Conservation (phyloP, 2,888 invertebrate genomes). For the Leuctra nigra region DNA sequence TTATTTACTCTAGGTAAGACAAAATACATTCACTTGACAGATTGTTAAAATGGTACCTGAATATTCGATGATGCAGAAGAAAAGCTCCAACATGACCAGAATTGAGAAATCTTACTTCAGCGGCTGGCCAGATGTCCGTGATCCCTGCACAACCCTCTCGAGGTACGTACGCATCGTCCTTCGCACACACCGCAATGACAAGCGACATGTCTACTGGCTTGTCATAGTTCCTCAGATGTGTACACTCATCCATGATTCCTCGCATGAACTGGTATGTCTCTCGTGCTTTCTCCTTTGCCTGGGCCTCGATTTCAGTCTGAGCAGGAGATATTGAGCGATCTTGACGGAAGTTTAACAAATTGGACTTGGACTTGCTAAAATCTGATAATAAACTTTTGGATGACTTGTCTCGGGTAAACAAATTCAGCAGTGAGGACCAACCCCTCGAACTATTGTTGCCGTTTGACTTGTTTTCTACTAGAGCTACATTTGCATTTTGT, state of each 20-base stretch:
- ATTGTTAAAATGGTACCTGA: constrained; percentile 61
- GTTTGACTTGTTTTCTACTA: not conserved
- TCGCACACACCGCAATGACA: constrained; percentile 85
- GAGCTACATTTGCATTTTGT: too few species aligned
- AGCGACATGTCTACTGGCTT: constrained; percentile 74
- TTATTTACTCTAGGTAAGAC: too few species aligned
- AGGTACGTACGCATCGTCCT: constrained; percentile 86
- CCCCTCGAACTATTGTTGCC: not conserved
- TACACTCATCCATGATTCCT: constrained; percentile 98
- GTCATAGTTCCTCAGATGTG: constrained; percentile 90
- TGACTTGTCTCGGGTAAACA: not conserved
- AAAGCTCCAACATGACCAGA: constrained; percentile 88
- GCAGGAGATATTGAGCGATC: not conserved
- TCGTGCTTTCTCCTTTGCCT: constrained; percentile 59
- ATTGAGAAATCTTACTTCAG: constrained; percentile 79
- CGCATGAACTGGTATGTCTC: constrained; percentile 91
- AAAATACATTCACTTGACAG: too few species aligned
- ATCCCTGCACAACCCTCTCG: constrained; percentile 73
- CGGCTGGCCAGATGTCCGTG: constrained; percentile 89
- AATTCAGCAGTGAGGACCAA: not conserved
- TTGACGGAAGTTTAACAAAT: constrained; percentile 6
- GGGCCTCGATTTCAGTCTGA: constrained; percentile 35
- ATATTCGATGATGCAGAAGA: constrained; percentile 76
- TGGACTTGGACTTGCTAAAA: constrained; percentile 21
- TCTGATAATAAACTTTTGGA: constrained; percentile 19